Evolutionary conservation across 2,797 vertebrate species (phyloP), one percentile per base, ranked within the genome.

Genomic region (Eulemur mongoz): DNA sequence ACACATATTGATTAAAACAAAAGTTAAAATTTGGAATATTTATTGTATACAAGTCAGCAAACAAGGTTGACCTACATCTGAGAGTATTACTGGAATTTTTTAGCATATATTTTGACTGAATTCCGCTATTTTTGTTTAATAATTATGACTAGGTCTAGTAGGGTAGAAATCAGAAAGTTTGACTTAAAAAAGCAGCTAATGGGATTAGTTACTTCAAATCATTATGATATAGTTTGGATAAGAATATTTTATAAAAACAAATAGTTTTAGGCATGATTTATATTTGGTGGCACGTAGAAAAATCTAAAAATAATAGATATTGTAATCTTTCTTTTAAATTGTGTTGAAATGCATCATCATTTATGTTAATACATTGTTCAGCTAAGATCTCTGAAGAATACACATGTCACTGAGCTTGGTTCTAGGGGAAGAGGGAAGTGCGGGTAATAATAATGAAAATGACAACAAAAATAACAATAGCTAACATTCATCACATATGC

Each of bases 1-100:
- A 86, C 30, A 92, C 18, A 52, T 94, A 97, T 96, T 83, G 95
- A 97, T 98, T 97, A 93, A 90, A 95, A 59, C 70, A 95, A 92
- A 93, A 93, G 63, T 86, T 96, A 93, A 83, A 91, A 72, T 96
- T 94, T 94, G 22, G 35, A 94, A 80, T 96, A 79, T 75, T 93
- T 97, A 86, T 92, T 93, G 6, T 67, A 83, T 67, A 90, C 22
- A 75, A 95, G 43, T 93, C 94, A 91, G 92, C 93, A 95, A 97
- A 86, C 14, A 78, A 82, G 65, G 61, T 67, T 97, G 95, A 95
- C 94, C 94, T 80, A 93, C n/a, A 95, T 96, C 91, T 1, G 67
- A 50, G 73, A 35, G 7, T 94, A 78, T 94, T 97, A 94, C 90
- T 93, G 93, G 96, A 97, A 97, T 96, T 80, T 78, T 43, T 82